These are phyloP conservation scores for Heliconius melpomene DNA, from an alignment of 1,140 invertebrate genomes.

Conservation along the genomic window DNA sequence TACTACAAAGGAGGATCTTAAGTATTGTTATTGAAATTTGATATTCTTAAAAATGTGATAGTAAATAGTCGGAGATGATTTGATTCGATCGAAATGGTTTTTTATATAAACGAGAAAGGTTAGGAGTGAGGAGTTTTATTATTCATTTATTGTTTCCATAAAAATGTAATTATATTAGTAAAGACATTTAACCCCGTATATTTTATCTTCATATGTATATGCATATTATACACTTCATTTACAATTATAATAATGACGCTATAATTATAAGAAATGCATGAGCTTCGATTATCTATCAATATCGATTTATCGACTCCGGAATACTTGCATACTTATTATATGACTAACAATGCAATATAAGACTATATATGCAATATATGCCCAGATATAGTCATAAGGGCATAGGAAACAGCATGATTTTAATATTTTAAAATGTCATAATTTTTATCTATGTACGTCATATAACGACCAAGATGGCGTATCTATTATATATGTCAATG, in stretches of 20 bases:
- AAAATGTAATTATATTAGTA: conserved; percentile 62
- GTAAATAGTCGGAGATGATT: conserved; percentile 39
- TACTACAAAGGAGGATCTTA: neutral
- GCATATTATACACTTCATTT: conserved; percentile 59
- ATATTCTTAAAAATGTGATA: conserved; percentile 42
- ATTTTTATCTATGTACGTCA: neutral
- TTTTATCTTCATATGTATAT: conserved; percentile 65
- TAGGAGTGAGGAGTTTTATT: conserved; percentile 71
- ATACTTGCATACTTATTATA: conserved; percentile 15
- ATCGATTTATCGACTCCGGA: conserved; percentile 25
- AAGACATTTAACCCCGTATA: conserved; percentile 62
- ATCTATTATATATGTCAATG: conserved; percentile 2
- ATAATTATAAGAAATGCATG: conserved; percentile 62
- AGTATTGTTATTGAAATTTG: conserved; percentile 38
- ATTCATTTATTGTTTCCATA: conserved; percentile 79
- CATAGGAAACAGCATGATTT: neutral
- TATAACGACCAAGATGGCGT: conserved; percentile 10
- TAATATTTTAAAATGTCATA: neutral
- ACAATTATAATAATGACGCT: conserved; percentile 51
- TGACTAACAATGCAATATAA: conserved; percentile 11
- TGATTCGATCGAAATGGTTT: conserved; percentile 55
- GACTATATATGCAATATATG: neutral
- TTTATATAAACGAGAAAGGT: conserved; percentile 50
- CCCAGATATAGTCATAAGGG: neutral
- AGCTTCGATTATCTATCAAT: conserved; percentile 57